Evolutionary conservation across 37 sponge, comb jelly and placozoan species (phyloP), one percentile per base, ranked within the genome.

Genomic region (Aplysina aerophoba): DNA sequence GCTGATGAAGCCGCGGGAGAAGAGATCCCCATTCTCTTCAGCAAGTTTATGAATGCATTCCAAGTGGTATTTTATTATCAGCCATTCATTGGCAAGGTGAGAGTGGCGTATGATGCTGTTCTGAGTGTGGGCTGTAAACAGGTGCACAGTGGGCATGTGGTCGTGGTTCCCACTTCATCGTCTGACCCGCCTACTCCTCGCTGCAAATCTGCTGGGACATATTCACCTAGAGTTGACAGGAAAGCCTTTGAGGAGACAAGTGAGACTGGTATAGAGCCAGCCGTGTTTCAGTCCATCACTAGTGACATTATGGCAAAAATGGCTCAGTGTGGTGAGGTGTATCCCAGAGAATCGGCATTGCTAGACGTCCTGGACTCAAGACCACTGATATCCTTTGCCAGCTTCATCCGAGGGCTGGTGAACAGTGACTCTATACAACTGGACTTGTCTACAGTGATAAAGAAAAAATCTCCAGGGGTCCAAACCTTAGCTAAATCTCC

Each of bases 41-140:
- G 54, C 44, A 75, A 41, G 75, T 96, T 96, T 58, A 44, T 92
- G n/a, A 92, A 91, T 68, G 86, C 89, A 4, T 92, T 96, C 69
- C 93, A 92, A 73, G 84, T 89, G 2, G 37, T 88, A 41, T 90
- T 96, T 30, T 96, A 86, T 83, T 96, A 90, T 78, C 69, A 96
- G 20, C 59, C 64, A 8, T 96, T 96, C 71, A 80, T 96, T 16
- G 36, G 54, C 24, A 81, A 85, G 16, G 89, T 90, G 37, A 83
- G 84, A 50, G 87, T 66, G 56, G 54, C 80, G 12, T 86, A 80
- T 63, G 14, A 75, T 75, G 78, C 44, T 22, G 54, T 75, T 3
- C 1, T 40, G 54, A 75, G 21, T 17, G 44, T 50, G 78, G 78
- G 78, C 4, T 75, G 78, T 40, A 75, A 53, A 44, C 78, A 75